Conservation (phyloP, 1,140 invertebrate genomes). For the Leguminivora glycinivorella region DNA sequence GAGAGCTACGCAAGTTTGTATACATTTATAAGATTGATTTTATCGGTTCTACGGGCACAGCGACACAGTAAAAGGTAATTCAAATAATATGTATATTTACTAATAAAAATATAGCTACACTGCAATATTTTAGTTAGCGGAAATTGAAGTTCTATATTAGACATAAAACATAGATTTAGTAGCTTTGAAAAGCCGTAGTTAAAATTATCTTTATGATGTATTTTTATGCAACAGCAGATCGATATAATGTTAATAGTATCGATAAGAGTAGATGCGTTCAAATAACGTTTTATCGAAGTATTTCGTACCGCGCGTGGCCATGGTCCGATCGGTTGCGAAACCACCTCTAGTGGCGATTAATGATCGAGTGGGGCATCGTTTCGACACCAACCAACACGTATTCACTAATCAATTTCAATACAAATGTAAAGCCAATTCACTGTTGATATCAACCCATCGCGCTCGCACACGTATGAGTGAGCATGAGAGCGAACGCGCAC, state of each 20-base stretch:
- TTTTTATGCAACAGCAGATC: slow-evolving; percentile 32
- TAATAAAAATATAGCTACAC: too few species aligned
- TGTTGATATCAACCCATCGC: background rate
- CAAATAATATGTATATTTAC: too few species aligned
- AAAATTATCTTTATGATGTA: slow-evolving; percentile 26
- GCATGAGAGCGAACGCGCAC: background rate
- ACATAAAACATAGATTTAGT: too few species aligned
- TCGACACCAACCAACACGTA: slow-evolving; percentile 46
- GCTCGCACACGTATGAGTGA: background rate
- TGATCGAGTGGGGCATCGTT: slow-evolving; percentile 71
- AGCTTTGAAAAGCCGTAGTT: too few species aligned
- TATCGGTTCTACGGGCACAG: too few species aligned
- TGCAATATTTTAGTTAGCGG: too few species aligned
- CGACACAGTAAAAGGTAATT: too few species aligned
- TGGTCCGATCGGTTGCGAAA: slow-evolving; percentile 63
- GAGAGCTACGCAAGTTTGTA: background rate
- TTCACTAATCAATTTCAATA: background rate
- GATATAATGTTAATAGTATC: slow-evolving; percentile 36
- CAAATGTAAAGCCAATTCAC: background rate
- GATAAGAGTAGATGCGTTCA: slow-evolving; percentile 49
- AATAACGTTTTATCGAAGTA: slow-evolving; percentile 56
- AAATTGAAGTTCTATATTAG: too few species aligned
- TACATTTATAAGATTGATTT: too few species aligned
- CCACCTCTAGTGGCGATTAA: slow-evolving; percentile 73
- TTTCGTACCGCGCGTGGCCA: slow-evolving; percentile 69